A percentile compares a stretch with the other conserved stretches of the same genome.
Conservation (phyloP, 2,113 vertebrate species). For the Chamaea fasciata region DNA sequence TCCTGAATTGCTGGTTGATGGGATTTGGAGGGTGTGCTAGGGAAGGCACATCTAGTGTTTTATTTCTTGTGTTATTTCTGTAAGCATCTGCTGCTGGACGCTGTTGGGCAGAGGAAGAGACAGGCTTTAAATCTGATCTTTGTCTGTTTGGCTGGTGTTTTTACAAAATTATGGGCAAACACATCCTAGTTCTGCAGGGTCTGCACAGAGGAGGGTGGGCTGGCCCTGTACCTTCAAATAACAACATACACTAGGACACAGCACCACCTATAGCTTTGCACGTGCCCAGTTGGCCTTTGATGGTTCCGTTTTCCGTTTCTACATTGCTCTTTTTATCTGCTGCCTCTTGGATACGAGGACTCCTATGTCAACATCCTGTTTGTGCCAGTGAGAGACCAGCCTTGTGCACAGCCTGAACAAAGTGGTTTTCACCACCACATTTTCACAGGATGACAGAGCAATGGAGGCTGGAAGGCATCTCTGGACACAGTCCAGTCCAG, state of each 20-base stretch:
- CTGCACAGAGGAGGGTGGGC: not conserved
- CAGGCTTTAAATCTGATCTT: not conserved
- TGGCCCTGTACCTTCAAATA: not conserved
- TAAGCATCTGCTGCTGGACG: not conserved
- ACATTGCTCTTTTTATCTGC: not conserved
- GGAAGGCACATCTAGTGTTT: not conserved
- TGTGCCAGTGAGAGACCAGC: not conserved
- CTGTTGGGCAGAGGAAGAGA: not conserved
- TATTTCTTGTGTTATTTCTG: not conserved
- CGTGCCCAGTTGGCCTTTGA: accelerated
- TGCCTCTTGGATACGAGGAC: not conserved
- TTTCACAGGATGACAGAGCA: not conserved
- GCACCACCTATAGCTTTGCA: not conserved
- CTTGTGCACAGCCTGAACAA: not conserved
- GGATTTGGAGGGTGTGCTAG: not conserved
- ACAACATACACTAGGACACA: not conserved
- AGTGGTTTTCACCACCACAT: not conserved
- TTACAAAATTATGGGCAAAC: not conserved
- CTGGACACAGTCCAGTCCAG: not conserved
- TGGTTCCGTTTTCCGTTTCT: not conserved
- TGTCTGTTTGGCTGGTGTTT: not conserved
- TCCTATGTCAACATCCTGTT: not conserved
- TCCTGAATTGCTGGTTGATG: not conserved
- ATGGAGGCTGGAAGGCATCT: not conserved
- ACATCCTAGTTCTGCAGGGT: not conserved